Percentiles rank a stretch among this genome's conserved stretches.
phyloP scores from a whole-genome alignment of 2,888 invertebrate species.

The Epistrophe eligans region DNA sequence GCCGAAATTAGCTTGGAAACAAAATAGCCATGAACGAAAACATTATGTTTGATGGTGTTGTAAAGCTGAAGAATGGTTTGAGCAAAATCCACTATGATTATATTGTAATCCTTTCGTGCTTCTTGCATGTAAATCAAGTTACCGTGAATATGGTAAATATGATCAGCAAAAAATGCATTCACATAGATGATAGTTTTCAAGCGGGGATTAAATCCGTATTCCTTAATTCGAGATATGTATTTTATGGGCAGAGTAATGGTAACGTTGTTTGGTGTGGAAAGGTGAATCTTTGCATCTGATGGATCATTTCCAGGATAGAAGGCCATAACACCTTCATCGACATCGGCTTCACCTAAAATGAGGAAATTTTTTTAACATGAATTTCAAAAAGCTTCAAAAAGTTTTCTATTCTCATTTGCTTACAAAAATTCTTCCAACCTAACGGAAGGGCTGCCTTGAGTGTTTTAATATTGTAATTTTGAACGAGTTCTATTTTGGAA shows the following conservation, averaged over 20 bases:
- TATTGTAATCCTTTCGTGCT: constrained; percentile 79
- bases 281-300: constrained; percentile 80
- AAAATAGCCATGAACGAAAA: constrained; percentile 79
- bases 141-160: constrained; percentile 80
- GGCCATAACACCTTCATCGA: constrained; percentile 81
- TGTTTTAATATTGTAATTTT: constrained; percentile 77
- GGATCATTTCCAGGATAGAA: constrained; percentile 80
- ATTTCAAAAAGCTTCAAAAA: background rate
- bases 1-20: constrained; percentile 78
- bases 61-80: constrained; percentile 79
- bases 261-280: constrained; percentile 79
- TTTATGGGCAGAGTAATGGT: constrained; percentile 80
- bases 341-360: constrained; percentile 79
- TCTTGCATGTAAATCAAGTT: constrained; percentile 79
- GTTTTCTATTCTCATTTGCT: background rate
- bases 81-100: constrained; percentile 80
- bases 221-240: constrained; percentile 78
- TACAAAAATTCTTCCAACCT: constrained; percentile 55
- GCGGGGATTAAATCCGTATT: constrained; percentile 80
- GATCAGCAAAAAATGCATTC: constrained; percentile 78
- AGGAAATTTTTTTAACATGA: background rate
- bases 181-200: constrained; percentile 48
- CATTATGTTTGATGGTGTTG: constrained; percentile 80
- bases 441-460: constrained; percentile 24
- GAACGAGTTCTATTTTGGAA: constrained; percentile 73